phyloP scores from a whole-genome alignment of 2,113 vertebrate species.

The Monarcha castaneiventris region DNA sequence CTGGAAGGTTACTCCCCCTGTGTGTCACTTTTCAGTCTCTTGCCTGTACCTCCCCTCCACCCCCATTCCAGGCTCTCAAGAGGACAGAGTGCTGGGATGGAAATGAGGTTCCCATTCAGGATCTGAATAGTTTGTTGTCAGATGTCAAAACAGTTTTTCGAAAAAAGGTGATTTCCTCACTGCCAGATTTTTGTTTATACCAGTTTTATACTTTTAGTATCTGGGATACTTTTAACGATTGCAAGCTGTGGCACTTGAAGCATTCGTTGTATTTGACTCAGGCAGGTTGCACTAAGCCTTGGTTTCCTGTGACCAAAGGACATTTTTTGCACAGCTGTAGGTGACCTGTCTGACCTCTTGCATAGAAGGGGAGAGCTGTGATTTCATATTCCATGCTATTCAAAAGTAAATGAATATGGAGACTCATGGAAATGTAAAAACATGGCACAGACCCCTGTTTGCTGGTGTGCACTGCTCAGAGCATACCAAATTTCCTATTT shows the following conservation, averaged over 20 bases:
- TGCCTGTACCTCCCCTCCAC: neutral
- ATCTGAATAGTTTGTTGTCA: neutral
- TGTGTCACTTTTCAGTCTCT: neutral
- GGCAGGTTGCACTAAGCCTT: neutral
- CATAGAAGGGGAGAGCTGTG: neutral
- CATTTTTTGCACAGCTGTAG: neutral
- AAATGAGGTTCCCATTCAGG: conserved; percentile 18
- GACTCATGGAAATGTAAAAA: neutral
- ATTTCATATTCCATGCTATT: neutral
- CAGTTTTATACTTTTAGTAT: neutral
- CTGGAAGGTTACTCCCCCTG: neutral
- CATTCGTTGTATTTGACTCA: neutral
- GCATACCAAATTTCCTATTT: neutral
- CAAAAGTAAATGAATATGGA: neutral
- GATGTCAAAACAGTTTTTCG: neutral
- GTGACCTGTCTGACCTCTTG: neutral
- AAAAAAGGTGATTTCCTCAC: neutral
- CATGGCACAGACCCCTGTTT: neutral
- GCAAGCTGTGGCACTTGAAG: neutral
- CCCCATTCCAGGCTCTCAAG: neutral
- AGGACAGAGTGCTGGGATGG: neutral
- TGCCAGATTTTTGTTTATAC: neutral
- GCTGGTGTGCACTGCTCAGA: neutral
- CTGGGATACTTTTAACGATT: neutral
- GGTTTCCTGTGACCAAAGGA: neutral